Percentiles rank a stretch among this genome's conserved stretches.
These are phyloP conservation scores for Coracias cyanogaster DNA, from an alignment of 2,797 vertebrate species.

Conservation along the genomic window DNA sequence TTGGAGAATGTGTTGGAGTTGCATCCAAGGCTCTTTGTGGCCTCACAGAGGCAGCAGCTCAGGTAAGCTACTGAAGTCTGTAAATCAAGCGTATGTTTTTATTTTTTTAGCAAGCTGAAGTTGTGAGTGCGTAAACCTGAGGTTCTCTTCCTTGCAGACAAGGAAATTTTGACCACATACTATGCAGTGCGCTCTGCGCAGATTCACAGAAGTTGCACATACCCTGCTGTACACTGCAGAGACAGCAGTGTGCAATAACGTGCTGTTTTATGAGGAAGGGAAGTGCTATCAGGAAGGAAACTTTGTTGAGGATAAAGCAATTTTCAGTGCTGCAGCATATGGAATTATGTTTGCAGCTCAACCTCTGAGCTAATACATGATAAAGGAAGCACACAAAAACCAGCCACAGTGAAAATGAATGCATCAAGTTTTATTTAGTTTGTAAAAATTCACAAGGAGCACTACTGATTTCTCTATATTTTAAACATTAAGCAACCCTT, in stretches of 20 bases:
- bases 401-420: background rate
- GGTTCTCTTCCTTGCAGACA: background rate
- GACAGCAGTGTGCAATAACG: background rate
- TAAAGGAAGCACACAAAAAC: background rate
- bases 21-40: slow-evolving; percentile 97
- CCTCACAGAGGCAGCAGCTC: slow-evolving; percentile 95
- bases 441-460: background rate
- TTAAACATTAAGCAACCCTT: background rate
- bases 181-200: accelerated
- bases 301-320: background rate
- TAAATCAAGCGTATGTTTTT: background rate
- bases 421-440: background rate
- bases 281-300: background rate
- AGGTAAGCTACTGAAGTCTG: slow-evolving; percentile 82
- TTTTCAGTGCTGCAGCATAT: background rate
- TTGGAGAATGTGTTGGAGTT: slow-evolving; percentile 94
- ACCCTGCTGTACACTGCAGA: background rate
- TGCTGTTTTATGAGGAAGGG: background rate
- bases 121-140: background rate
- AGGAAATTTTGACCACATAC: background rate
- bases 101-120: background rate
- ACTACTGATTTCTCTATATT: background rate
- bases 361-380: background rate
- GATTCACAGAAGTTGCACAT: background rate
- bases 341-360: background rate